These are phyloP conservation scores for Magallana gigas DNA, from an alignment of 1,140 invertebrate species.

Conservation along the genomic window DNA sequence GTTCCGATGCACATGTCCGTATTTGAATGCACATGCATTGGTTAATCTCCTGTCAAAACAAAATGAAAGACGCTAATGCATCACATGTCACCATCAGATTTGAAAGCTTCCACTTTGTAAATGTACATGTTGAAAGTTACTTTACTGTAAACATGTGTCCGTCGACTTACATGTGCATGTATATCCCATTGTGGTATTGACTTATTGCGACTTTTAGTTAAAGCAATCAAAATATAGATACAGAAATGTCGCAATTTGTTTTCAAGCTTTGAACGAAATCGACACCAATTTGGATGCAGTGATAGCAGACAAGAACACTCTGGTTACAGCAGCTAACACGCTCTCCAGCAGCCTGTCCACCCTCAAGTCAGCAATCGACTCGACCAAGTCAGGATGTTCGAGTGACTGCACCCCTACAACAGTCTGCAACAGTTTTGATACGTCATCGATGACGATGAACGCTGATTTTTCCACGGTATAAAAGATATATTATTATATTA, in stretches of 20 bases:
- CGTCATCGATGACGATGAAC: constrained; percentile 41
- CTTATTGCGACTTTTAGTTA: too few species aligned
- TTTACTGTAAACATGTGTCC: background rate
- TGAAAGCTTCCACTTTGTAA: background rate
- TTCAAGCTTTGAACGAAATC: constrained; percentile 56
- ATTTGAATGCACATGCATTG: too few species aligned
- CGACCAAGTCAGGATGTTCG: constrained; percentile 58
- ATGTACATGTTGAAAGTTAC: background rate
- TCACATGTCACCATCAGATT: background rate
- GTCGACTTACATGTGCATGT: too few species aligned
- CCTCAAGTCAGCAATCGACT: constrained; percentile 55
- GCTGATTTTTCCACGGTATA: constrained; percentile 52
- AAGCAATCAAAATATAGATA: too few species aligned
- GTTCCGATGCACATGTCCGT: too few species aligned
- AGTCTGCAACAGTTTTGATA: constrained; percentile 58
- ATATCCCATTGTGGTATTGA: too few species aligned
- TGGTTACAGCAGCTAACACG: constrained; percentile 53
- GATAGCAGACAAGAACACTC: constrained; percentile 53
- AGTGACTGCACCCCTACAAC: constrained; percentile 58
- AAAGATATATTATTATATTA: background rate
- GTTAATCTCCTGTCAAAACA: too few species aligned
- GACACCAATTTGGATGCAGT: constrained; percentile 56
- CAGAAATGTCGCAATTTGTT: background rate
- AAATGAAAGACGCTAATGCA: too few species aligned
- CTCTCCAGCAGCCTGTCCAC: constrained; percentile 52